These are phyloP conservation scores for Atopsyche davidsoni DNA, from an alignment of 1,140 invertebrate genomes.

Conservation along the genomic window DNA sequence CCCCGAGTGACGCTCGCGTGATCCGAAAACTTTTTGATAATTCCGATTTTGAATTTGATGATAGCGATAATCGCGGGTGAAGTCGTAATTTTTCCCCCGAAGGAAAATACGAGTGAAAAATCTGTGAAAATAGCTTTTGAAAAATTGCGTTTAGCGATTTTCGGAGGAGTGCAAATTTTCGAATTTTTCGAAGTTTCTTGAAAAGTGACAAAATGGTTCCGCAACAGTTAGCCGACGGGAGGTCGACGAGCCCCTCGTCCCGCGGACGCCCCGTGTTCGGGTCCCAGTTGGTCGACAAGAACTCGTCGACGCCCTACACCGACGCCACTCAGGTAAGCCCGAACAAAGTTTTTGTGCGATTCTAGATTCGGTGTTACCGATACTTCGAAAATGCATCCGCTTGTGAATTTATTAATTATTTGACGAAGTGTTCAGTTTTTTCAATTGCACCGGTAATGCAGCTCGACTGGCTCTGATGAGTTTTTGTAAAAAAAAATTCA, in stretches of 20 bases:
- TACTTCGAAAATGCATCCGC: too few relatives aligned
- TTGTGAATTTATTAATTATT: too few relatives aligned
- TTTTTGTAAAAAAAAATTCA: too few relatives aligned
- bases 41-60: too few relatives aligned
- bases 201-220: slow-evolving; percentile 43
- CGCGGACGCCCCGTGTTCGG: slow-evolving; percentile 62
- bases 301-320: slow-evolving; percentile 88
- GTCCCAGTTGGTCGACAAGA: slow-evolving; percentile 79
- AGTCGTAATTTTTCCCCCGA: slow-evolving; percentile 36
- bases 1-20: too few relatives aligned
- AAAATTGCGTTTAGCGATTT: slow-evolving; percentile 19
- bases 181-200: slow-evolving; percentile 27
- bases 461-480: too few relatives aligned
- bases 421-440: too few relatives aligned
- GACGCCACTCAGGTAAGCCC: slow-evolving; percentile 88
- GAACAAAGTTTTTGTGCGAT: too few relatives aligned
- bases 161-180: slow-evolving; percentile 33
- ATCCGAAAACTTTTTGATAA: too few relatives aligned
- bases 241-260: slow-evolving; percentile 42
- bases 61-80: too few relatives aligned
- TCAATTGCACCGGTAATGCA: too few relatives aligned
- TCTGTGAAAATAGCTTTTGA: neutral
- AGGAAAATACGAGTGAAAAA: neutral
- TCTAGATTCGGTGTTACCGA: too few relatives aligned
- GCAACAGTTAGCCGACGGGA: slow-evolving; percentile 47